Evolutionary conservation across 2,797 vertebrate genomes (phyloP).

Genomic region (Chelonia mydas): DNA sequence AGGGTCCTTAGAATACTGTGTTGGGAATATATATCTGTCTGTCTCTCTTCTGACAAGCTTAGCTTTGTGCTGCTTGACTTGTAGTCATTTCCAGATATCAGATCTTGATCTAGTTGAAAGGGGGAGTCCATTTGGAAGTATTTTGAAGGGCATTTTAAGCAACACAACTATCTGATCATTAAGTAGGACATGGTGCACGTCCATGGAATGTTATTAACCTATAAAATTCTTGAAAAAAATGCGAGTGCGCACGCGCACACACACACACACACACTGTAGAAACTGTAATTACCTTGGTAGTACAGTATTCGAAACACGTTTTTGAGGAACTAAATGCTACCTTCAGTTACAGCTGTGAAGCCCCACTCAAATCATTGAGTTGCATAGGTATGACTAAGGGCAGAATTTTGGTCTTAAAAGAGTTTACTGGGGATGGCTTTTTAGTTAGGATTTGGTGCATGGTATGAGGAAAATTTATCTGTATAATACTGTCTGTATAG

Average conservation of each 20-base stretch:
- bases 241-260: rapidly evolving
- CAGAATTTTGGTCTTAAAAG: neutral
- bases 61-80: neutral
- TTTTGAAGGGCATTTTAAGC: neutral
- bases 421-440: neutral
- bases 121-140: neutral
- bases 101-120: neutral
- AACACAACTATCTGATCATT: neutral
- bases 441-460: neutral
- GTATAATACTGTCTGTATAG: neutral
- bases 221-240: neutral
- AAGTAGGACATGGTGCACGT: neutral
- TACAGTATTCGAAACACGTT: rapidly evolving
- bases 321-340: neutral
- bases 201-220: neutral
- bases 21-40: neutral
- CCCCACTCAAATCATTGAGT: neutral
- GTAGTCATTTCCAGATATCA: neutral
- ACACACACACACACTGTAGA: neutral
- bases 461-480: neutral
- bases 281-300: neutral
- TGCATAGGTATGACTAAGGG: neutral
- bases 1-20: neutral
- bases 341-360: neutral
- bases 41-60: neutral